Percentiles rank a stretch among this genome's conserved stretches.
phyloP scores from a whole-genome alignment of 2,797 vertebrate genomes.

The Lophius americanus region DNA sequence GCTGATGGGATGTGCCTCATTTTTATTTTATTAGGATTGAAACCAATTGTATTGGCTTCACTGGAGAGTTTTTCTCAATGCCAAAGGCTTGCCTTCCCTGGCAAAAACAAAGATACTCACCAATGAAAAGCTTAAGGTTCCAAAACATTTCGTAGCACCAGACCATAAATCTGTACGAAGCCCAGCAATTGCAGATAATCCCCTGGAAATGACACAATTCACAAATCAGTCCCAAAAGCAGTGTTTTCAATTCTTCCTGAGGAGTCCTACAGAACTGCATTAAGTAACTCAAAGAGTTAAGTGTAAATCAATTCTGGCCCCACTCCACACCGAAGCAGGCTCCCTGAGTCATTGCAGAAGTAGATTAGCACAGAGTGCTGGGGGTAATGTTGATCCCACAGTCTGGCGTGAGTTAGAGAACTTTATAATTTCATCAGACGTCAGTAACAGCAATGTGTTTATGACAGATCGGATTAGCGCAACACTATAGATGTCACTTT shows the following conservation, averaged over 20 bases:
- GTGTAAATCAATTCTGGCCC: slow-evolving; percentile 51
- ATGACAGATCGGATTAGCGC: slow-evolving; percentile 25
- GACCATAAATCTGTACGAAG: slow-evolving; percentile 22
- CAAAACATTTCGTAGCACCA: slow-evolving; percentile 26
- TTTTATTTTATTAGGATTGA: neutral
- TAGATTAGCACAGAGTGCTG: slow-evolving; percentile 42
- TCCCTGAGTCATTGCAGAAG: slow-evolving; percentile 27
- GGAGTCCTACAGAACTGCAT: slow-evolving; percentile 28
- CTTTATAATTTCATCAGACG: slow-evolving; percentile 38
- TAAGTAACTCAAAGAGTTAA: slow-evolving; percentile 47
- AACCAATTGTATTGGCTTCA: slow-evolving; percentile 31
- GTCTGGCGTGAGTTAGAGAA: slow-evolving; percentile 5
- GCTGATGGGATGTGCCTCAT: neutral
- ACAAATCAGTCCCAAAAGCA: slow-evolving; percentile 46
- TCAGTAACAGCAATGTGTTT: slow-evolving; percentile 28
- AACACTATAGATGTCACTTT: slow-evolving; percentile 34
- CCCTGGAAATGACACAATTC: slow-evolving; percentile 36
- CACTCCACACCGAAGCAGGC: slow-evolving; percentile 14
- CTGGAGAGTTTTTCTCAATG: slow-evolving; percentile 12
- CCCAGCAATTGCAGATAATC: slow-evolving; percentile 22
- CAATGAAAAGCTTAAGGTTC: slow-evolving; percentile 25
- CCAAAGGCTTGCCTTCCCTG: slow-evolving; percentile 24
- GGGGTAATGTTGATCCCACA: slow-evolving; percentile 23
- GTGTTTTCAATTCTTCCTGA: slow-evolving; percentile 32
- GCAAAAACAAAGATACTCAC: slow-evolving; percentile 41